These are phyloP conservation scores for Mirza zaza DNA, from an alignment of 2,113 vertebrate genomes.

Conservation along the genomic window DNA sequence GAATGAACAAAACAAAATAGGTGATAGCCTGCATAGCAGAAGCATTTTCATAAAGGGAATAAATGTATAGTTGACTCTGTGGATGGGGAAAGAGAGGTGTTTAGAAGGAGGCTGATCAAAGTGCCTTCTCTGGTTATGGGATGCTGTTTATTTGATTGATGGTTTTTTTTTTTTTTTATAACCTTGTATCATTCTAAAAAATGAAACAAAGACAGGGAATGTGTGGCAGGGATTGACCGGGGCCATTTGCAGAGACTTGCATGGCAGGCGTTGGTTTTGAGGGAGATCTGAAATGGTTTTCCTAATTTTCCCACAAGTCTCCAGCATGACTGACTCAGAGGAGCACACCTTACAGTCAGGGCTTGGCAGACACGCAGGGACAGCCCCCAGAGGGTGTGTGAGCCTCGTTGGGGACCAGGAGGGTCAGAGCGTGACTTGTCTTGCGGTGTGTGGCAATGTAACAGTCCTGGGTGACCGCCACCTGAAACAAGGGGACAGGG, in stretches of 20 bases:
- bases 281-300: not conserved
- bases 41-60: not conserved
- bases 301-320: not conserved
- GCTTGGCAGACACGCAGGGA: not conserved
- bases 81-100: not conserved
- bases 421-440: fast-evolving
- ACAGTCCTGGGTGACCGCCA: not conserved
- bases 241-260: not conserved
- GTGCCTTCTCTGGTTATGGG: not conserved
- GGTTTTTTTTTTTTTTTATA: not conserved
- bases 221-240: not conserved
- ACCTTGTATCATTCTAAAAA: not conserved
- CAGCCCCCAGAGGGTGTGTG: not conserved
- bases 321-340: not conserved
- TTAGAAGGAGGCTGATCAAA: not conserved
- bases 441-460: no score
- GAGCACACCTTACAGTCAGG: not conserved
- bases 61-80: not conserved
- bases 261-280: not conserved
- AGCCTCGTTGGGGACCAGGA: not conserved
- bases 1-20: not conserved
- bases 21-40: not conserved
- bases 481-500: no score
- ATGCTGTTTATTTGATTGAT: not conserved
- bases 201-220: not conserved